Evolutionary conservation across 2,113 vertebrate species (phyloP).

Genomic region (Centropus unirufus): DNA sequence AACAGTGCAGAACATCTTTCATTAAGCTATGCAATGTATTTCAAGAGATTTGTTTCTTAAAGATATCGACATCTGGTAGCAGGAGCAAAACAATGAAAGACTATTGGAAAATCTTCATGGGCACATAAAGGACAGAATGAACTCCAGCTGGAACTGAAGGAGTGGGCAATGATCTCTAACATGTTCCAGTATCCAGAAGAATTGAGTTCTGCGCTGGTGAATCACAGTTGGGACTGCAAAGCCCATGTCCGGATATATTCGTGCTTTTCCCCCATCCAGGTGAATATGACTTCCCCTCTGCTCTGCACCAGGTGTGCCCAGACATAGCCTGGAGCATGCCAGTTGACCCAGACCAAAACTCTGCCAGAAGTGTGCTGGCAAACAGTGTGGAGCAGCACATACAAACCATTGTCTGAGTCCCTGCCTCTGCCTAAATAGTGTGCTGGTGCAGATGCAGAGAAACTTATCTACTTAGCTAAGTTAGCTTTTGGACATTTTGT

Average conservation of each 20-base stretch:
- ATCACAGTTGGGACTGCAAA: neutral
- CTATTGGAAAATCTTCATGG: neutral
- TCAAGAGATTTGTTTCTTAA: neutral
- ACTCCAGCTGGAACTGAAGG: neutral
- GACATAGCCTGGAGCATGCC: fast-evolving
- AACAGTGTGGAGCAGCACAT: no score
- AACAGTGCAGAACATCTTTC: neutral
- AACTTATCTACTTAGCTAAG: neutral
- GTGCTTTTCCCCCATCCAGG: neutral
- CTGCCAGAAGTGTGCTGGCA: neutral
- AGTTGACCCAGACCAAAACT: neutral
- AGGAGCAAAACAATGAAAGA: neutral
- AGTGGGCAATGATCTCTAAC: neutral
- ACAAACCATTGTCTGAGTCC: no score
- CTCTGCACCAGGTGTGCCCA: neutral
- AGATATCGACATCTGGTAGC: neutral
- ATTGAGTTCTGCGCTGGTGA: neutral
- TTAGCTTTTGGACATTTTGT: neutral
- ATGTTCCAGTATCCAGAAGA: neutral
- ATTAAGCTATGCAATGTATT: neutral
- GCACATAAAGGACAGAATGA: neutral
- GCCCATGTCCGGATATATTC: neutral
- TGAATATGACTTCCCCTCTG: neutral
- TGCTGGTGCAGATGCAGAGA: neutral
- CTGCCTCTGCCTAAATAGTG: neutral